Conservation (phyloP, 2,797 vertebrate species). For the Triplophysa yarkandensis region DNA sequence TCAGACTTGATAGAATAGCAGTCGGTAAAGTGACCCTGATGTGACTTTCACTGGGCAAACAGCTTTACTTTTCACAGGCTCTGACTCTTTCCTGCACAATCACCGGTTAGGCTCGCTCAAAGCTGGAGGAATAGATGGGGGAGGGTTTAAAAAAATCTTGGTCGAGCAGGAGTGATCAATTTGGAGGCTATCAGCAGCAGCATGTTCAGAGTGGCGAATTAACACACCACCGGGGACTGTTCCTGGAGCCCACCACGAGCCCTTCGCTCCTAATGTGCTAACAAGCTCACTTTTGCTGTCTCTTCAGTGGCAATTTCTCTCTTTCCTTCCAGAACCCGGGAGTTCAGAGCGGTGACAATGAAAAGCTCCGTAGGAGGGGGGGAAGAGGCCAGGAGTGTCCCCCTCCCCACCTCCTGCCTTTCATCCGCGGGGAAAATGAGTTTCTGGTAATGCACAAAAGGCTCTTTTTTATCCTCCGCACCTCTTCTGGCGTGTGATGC, state of each 20-base stretch:
- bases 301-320: constrained; percentile 85
- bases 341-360: constrained; percentile 93
- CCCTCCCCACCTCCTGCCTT: constrained; percentile 63
- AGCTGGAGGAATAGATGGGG: background rate
- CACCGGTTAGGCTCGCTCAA: background rate
- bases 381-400: constrained; percentile 81
- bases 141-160: constrained; percentile 38
- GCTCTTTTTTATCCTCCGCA: constrained; percentile 78
- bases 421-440: constrained; percentile 95
- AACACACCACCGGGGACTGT: constrained; percentile 86
- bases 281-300: constrained; percentile 93
- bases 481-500: constrained; percentile 47
- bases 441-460: constrained; percentile 97
- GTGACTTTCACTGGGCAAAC: constrained; percentile 9
- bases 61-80: background rate
- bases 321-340: constrained; percentile 84
- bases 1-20: too few relatives aligned
- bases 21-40: background rate
- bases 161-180: constrained; percentile 84
- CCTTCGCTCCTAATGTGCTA: constrained; percentile 93
- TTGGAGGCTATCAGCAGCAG: constrained; percentile 86
- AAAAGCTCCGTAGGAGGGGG: constrained; percentile 86
- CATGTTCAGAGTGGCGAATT: constrained; percentile 87
- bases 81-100: background rate
- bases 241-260: constrained; percentile 82